These are phyloP conservation scores for Machimus atricapillus DNA, from an alignment of 2,888 invertebrate genomes.

Conservation along the genomic window DNA sequence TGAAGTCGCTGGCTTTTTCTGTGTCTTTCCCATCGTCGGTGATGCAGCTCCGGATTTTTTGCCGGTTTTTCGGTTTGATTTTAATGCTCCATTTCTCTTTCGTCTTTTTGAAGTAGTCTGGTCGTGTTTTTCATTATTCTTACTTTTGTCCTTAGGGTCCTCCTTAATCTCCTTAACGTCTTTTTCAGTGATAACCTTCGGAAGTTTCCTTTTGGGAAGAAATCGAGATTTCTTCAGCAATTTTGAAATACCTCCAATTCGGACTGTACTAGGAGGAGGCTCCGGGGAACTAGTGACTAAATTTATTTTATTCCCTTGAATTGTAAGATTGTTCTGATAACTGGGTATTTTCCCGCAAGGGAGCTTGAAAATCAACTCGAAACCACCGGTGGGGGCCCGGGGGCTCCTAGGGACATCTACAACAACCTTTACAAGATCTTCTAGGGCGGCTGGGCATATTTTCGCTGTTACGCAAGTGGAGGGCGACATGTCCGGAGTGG, in stretches of 20 bases:
- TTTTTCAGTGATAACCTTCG: neutral
- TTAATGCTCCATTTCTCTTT: neutral
- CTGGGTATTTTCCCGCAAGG: conserved; percentile 17
- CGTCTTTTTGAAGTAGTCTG: neutral
- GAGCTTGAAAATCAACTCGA: conserved; percentile 65
- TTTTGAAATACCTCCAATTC: neutral
- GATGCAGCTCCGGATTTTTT: neutral
- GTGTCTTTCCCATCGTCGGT: neutral
- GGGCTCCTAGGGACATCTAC: conserved; percentile 58
- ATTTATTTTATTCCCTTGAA: conserved; percentile 9
- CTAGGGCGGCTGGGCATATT: conserved; percentile 80
- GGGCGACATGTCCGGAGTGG: conserved; percentile 81
- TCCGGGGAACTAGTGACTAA: neutral
- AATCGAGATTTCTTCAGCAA: neutral
- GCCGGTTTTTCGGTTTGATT: neutral
- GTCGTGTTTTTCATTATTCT: neutral
- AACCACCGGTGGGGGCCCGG: conserved; percentile 66
- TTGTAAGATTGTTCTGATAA: conserved; percentile 22
- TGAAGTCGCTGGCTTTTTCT: neutral
- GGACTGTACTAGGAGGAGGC: neutral
- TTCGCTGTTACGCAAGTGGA: conserved; percentile 84
- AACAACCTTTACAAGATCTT: conserved; percentile 86
- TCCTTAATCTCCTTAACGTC: neutral
- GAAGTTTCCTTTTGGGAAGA: neutral
- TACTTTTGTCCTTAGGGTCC: neutral